Evolutionary conservation across 2,797 vertebrate genomes (phyloP), one percentile per base, ranked within the genome.

Genomic region (Linurgus olivaceus): DNA sequence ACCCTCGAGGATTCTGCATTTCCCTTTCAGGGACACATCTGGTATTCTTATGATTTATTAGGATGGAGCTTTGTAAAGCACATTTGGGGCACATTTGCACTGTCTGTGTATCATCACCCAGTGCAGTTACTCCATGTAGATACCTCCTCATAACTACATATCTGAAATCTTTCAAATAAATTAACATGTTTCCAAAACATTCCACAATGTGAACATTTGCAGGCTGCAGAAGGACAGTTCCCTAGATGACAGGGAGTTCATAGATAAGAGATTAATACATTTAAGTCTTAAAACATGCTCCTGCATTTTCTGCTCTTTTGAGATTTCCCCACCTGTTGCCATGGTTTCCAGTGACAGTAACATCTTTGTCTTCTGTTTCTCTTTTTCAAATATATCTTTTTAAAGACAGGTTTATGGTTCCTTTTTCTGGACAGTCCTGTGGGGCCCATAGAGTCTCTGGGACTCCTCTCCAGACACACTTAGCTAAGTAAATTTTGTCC

Each of bases 281-380:
- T 89, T 85, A 25, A 83, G 23, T 45, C 77, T 66, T 67, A 71
- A 84, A 52, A 26, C 9, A 26, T 74, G 14, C 7, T 88, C 20
- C 37, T 75, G 48, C 18, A 66, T 83, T 90, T 35, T 61, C 44
- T 81, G 26, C 11, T 86, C 35, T 88, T 91, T 66, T 65, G 31
- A 86, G 54, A 85, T 33, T 50, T 38, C 42, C 29, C 23, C 73
- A 93, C 89, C 21, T 90, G 87, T 94, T 95, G 50, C 90, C 83
- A 92, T 81, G 86, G 79, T 94, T 96, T 94, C 86, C 11, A 4
- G 59, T 48, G 47, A n/a, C 58, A 62, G 40, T 84, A 78, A 50
- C 23, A 48, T 75, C 28, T 94, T 86, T 88, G 61, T 66, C 58
- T 88, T 3, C 0, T 28, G 66, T 70, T 72, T 88, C 10, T 45